Evolutionary conservation across 2,888 invertebrate genomes (phyloP), one percentile per base, ranked within the genome.

Genomic region (Nomada lathburiana): DNA sequence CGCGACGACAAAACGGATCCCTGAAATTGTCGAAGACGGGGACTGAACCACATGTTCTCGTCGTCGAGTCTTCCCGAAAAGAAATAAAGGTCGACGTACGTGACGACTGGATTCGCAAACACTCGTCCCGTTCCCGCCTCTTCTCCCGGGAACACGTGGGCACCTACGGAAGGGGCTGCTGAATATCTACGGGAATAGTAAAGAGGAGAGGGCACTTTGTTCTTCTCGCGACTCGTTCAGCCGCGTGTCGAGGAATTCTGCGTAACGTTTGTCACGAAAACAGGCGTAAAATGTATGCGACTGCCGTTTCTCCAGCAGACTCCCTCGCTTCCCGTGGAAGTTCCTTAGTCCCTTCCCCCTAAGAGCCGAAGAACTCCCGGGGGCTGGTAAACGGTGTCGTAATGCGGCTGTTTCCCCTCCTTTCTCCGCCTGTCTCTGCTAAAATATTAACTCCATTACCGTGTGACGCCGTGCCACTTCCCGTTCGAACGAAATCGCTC

Each of bases 251-350:
- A 44, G 83, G 85, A 87, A 82, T 82, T 86, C 82, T 84, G 85
- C 87, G 87, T 86, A 84, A 89, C 90, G 91, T 91, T 91, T 91
- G 89, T 91, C 90, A 91, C 86, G 86, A 80, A 86, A 89, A 88
- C 88, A 85, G 84, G 76, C 89, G 88, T 89, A 86, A 89, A 89
- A 89, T 90, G 89, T 89, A 89, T 85, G 89, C 86, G 88, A 29
- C 80, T 76, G 77, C 77, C 79, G 79, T 82, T 65, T 71, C 71
- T 60, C 29, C 26, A 23, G 20, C 44, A 20, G 23, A n/a, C 52
- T n/a, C 7, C 79, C 71, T 73, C 70, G 82, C 79, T 76, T 81
- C 73, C 29, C 81, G 70, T 60, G 76, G 67, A 83, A 88, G 78
- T 86, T 85, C 76, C 83, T 79, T 76, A 84, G 87, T 85, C 87